Evolutionary conservation across 2,797 vertebrate genomes (phyloP), one percentile per base, ranked within the genome.

Genomic region (Orientallactaga sibirica): DNA sequence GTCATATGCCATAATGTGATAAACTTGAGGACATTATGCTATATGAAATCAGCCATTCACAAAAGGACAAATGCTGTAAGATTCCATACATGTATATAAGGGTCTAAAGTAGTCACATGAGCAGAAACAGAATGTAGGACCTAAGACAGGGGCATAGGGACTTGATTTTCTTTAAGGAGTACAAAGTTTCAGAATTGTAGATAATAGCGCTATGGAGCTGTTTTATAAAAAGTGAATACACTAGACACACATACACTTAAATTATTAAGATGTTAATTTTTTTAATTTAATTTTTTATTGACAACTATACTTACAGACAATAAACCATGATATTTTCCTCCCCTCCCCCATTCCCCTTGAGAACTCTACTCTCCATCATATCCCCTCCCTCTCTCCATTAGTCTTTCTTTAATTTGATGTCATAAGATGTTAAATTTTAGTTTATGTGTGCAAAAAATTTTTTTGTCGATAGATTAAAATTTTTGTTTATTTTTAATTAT

Each of bases 381-480:
- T 37, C 33, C 33, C 33, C 33, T 37, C 33, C 33, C 33, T 37
- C 33, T 37, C 33, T 37, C 33, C 33, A 37, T 37, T 37, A 37
- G 33, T 37, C 33, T 37, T 37, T 37, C 33, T 37, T 37, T 37
- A 37, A 37, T 37, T 37, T 37, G 33, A 37, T 37, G 33, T 37
- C 33, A 37, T 84, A 77, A 83, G 37, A 64, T 64, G 78, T 29
- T 41, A 75, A 88, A 43, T 88, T 80, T 86, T 73, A 83, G 9
- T 6, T 79, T 87, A 73, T 74, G 25, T 43, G 84, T 10, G 33
- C 62, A 58, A 16, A 58, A 58, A 58, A 58, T 12, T 58, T 58
- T 48, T 58, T 16, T 58, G 55, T 58, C 15, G 55, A 58, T 52
- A 37, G 33, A 37, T 37, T 37, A 37, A 37, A 37, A 37, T 37